These are phyloP conservation scores for Acanthopagrus latus DNA, from an alignment of 2,797 vertebrate species.

Conservation along the genomic window DNA sequence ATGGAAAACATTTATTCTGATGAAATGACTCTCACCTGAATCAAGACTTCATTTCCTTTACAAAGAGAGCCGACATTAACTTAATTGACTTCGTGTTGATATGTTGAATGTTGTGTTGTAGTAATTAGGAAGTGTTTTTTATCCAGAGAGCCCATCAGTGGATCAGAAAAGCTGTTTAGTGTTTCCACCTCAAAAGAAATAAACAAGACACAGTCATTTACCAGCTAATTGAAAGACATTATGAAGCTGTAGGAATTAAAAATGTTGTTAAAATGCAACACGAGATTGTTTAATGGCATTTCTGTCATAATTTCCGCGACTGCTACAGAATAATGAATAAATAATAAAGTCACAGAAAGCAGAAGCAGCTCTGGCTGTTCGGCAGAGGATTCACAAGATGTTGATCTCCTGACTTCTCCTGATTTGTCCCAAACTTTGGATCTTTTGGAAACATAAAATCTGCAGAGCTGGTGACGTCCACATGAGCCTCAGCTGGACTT, in stretches of 20 bases:
- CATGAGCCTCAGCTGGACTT: no score
- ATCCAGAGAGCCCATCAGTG: conserved; percentile 17
- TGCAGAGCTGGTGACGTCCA: no score
- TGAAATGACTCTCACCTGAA: conserved; percentile 47
- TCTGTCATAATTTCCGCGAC: no score
- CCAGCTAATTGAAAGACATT: conserved; percentile 39
- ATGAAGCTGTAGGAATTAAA: conserved; percentile 12
- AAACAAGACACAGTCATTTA: neutral
- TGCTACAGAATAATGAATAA: no score
- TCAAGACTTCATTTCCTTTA: conserved; percentile 45
- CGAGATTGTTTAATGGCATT: no score
- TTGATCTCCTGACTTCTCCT: no score
- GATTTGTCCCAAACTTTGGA: neutral
- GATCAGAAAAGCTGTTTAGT: conserved; percentile 18
- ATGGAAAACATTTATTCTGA: conserved; percentile 54
- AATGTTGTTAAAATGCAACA: neutral
- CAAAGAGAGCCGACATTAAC: conserved; percentile 55
- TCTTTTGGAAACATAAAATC: no score
- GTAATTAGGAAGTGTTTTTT: conserved; percentile 35
- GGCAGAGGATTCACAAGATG: no score
- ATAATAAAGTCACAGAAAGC: no score
- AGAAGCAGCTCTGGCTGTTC: no score
- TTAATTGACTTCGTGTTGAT: conserved; percentile 56
- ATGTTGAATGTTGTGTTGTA: conserved; percentile 46
- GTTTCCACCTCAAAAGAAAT: conserved; percentile 20